Evolutionary conservation across 2,113 vertebrate genomes (phyloP).

Genomic region (Leucoraja erinaceus): DNA sequence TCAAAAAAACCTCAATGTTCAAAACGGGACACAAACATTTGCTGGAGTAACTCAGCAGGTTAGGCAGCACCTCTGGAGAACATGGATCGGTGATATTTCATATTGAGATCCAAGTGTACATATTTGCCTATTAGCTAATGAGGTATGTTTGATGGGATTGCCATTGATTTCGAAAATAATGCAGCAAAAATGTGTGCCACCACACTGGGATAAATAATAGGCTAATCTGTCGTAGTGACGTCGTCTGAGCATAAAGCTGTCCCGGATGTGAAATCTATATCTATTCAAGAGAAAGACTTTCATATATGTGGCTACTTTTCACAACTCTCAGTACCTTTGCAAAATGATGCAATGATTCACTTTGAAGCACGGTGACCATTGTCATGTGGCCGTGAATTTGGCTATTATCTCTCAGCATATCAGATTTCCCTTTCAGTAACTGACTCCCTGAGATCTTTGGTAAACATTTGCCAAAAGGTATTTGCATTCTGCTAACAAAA

Average conservation of each 20-base stretch:
- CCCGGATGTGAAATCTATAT: background rate
- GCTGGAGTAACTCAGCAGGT: too few relatives aligned
- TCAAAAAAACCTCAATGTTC: too few relatives aligned
- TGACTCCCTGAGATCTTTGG: conserved; percentile 11
- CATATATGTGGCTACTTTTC: too few relatives aligned
- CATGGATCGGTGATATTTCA: too few relatives aligned
- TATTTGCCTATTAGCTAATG: background rate
- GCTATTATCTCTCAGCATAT: conserved; percentile 18
- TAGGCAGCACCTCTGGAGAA: too few relatives aligned
- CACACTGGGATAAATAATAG: too few relatives aligned
- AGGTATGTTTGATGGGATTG: background rate
- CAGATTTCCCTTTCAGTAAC: conserved; percentile 17
- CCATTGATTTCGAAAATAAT: background rate
- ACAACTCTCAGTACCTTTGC: background rate
- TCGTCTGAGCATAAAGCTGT: background rate
- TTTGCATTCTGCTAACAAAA: conserved; percentile 34
- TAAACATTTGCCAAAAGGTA: conserved; percentile 22
- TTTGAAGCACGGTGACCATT: background rate
- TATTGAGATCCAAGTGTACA: background rate
- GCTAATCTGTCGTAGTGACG: background rate
- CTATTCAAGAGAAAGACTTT: conserved; percentile 2
- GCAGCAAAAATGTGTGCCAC: background rate
- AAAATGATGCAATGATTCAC: background rate
- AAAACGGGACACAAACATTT: too few relatives aligned
- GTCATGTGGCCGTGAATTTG: background rate